Base-by-base conservation (phyloP, 2,888 invertebrate genomes). In the Andrena bucephala region DNA sequence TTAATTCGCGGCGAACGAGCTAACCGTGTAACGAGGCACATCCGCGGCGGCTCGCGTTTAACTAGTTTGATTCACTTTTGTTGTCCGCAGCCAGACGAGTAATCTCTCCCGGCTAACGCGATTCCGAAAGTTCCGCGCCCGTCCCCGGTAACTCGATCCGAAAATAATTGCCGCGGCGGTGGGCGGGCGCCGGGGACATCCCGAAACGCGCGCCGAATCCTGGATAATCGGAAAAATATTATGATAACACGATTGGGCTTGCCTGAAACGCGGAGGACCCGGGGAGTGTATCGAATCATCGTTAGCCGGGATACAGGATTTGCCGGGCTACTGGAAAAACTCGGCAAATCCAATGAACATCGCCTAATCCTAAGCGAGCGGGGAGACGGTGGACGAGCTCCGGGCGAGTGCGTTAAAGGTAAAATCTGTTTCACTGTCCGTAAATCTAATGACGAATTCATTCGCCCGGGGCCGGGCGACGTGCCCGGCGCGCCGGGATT, bases 241-340 rank as follows among this genome's bases (percentile, higher is more conserved):
- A 93, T 93, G 93, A 92, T 93, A 93, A 94, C 92, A 87, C 90
- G 90, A 93, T 94, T 42, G 42, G 42, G 42, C 4, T 42, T 92
- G 92, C 85, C 85, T 91, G 89, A 90, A 91, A 90, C 83, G 83
- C 78, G 10, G 71, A 60, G 62, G 52, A 77, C 75, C 60, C 60
- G 42, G 76, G 57, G 0, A 48, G 89, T 91, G 84, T 92, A 94
- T 93, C 92, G 92, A 93, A 94, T 94, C 93, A 94, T 93, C 94
- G 93, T 94, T 94, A 94, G 88, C 62, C 36, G 89, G 92, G 90
- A 92, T 89, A 92, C 89, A 83, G 93, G 92, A 93, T 93, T 93
- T 92, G 84, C 90, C 87, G 89, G 89, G 86, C 86, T 79, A 82
- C 77, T 77, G 90, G 87, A 89, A 91, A 90, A 91, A 91, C 89